Evolutionary conservation across 2,888 invertebrate genomes (phyloP).

Genomic region (Meghimatium bilineatum): DNA sequence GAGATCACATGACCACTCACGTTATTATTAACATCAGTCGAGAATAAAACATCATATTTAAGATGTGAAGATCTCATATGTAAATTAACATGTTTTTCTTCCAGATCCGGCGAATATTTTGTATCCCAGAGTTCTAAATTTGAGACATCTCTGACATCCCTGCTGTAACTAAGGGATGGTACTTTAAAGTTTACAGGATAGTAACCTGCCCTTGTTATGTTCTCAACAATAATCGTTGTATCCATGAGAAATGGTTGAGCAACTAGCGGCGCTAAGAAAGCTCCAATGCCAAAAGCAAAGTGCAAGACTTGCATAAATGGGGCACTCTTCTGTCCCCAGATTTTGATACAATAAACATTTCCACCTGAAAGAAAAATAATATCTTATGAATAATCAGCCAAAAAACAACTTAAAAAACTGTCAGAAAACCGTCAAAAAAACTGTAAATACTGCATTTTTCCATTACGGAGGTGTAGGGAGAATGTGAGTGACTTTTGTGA

Average conservation of each 20-base stretch:
- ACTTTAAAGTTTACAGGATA: slow-evolving; percentile 36
- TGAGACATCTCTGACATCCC: neutral
- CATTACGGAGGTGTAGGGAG: too few relatives aligned
- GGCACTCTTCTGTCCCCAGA: slow-evolving; percentile 75
- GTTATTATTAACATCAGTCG: neutral
- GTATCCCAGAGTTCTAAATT: neutral
- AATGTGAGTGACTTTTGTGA: too few relatives aligned
- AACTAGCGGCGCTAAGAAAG: slow-evolving; percentile 78
- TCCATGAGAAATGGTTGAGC: slow-evolving; percentile 76
- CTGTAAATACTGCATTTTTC: too few relatives aligned
- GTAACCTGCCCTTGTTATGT: slow-evolving; percentile 16
- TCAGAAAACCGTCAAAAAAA: too few relatives aligned
- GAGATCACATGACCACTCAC: neutral
- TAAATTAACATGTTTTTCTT: neutral
- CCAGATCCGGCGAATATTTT: neutral
- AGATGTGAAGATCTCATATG: neutral
- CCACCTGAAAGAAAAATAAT: slow-evolving; percentile 72
- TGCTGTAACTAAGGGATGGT: neutral
- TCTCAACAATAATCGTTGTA: neutral
- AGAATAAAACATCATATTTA: neutral
- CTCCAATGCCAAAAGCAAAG: slow-evolving; percentile 78
- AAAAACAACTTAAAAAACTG: too few relatives aligned
- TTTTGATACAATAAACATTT: slow-evolving; percentile 77
- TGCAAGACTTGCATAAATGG: slow-evolving; percentile 78
- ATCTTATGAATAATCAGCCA: too few relatives aligned